Evolutionary conservation across 2,113 vertebrate genomes (phyloP), one percentile per base, ranked within the genome.

Genomic region (Spilogale gracilis): DNA sequence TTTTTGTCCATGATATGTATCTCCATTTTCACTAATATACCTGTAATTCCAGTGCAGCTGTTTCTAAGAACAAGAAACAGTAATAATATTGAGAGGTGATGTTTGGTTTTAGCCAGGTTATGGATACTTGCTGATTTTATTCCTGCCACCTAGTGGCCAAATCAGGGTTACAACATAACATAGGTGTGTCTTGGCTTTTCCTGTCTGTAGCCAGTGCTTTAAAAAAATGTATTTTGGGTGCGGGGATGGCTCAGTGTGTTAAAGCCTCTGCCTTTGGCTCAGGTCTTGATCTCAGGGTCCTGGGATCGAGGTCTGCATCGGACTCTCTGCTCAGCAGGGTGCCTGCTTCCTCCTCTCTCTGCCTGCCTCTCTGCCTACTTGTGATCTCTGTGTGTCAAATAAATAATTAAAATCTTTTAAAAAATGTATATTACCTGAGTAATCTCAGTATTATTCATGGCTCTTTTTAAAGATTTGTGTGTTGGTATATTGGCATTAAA

Each of bases 71-170:
- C 21, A n/a, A 82, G 67, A 61, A 89, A 32, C 38, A 87, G 3
- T 60, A 52, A 5, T 45, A 54, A 16, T 94, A 48, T 11, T 80
- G 52, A 81, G 86, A 73, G 63, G 7, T 88, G 58, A 89, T 54
- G 25, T 82, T 65, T 74, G 61, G 48, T 90, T 91, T 73, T 85
- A 85, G 30, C 23, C n/a, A 13, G n/a, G 43, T 91, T 85, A n/a
- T 65, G 54, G 48, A n/a, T 79, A 50, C 54, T 84, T 84, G 54
- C 13, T 85, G 45, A 50, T 85, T 84, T 89, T 83, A 48, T 89
- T 95, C 45, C 90, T 89, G 73, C 58, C 88, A 74, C 38, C 80
- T 80, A 21, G 71, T 94, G 92, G 61, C 61, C 25, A 71, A 52
- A 48, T 93, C 30, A 45, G 56, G 38, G 67, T 95, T 80, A 45